These are phyloP conservation scores for Rousettus leschenaultii DNA, from an alignment of 2,113 vertebrate species.

Conservation along the genomic window DNA sequence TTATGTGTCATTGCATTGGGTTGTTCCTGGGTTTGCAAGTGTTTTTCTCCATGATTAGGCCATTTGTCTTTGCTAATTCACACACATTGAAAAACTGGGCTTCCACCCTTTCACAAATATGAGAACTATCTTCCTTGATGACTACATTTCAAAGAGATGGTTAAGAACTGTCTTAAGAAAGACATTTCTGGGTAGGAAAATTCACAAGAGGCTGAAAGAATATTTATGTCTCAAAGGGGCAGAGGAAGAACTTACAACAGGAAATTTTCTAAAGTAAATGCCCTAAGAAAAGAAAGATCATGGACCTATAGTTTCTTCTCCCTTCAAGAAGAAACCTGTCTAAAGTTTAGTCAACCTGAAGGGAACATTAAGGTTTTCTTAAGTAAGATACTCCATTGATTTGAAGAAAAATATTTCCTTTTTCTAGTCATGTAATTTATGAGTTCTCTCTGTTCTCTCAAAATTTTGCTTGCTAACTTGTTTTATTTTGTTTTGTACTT, in stretches of 20 bases:
- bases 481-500: neutral
- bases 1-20: neutral
- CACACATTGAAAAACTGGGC: neutral
- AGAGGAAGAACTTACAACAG: neutral
- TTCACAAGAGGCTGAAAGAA: neutral
- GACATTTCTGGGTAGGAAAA: neutral
- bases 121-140: neutral
- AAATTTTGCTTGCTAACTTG: neutral
- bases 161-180: neutral
- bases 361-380: neutral
- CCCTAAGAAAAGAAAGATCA: neutral
- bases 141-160: neutral
- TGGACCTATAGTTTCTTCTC: neutral
- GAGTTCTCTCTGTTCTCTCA: neutral
- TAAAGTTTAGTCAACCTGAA: neutral
- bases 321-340: neutral
- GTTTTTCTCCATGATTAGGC: neutral
- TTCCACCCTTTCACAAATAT: neutral
- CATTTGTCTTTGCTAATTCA: neutral
- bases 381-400: neutral
- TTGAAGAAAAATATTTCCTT: neutral
- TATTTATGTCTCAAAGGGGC: neutral
- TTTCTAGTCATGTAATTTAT: neutral
- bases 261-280: neutral
- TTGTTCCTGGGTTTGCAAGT: neutral